Conservation (phyloP, 1,140 invertebrate genomes). For the Trachymyrmex cornetzi region DNA sequence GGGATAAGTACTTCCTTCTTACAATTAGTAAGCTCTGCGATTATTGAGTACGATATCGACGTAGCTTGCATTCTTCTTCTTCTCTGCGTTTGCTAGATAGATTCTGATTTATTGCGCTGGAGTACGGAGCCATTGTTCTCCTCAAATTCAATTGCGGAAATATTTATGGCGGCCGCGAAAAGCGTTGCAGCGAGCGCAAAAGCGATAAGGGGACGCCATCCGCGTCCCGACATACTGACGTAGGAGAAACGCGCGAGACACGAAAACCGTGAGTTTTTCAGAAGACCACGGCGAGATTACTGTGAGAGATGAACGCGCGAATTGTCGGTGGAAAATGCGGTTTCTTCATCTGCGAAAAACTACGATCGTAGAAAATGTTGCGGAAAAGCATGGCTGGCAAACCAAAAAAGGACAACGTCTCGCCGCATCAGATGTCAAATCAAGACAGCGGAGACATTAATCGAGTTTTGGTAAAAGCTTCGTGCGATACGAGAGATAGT, state of each 20-base stretch:
- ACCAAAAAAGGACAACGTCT: constrained; percentile 3
- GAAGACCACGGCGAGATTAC: constrained; percentile 35
- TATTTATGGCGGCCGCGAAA: constrained; percentile 54
- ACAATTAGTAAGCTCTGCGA: constrained; percentile 12
- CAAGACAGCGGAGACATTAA: constrained; percentile 29
- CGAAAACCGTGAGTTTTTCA: constrained; percentile 32
- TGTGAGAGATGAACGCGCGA: constrained; percentile 53
- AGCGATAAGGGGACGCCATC: constrained; percentile 48
- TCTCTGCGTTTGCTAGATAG: constrained; percentile 27
- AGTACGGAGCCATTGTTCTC: constrained; percentile 49
- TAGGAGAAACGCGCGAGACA: constrained; percentile 41
- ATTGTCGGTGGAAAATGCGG: constrained; percentile 39
- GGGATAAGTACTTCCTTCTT: constrained; percentile 27
- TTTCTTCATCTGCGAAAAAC: constrained; percentile 36
- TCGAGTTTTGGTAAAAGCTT: not conserved
- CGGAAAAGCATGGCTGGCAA: constrained; percentile 13
- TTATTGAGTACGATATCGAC: constrained; percentile 47
- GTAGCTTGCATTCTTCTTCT: constrained; percentile 42
- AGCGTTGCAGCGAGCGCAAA: constrained; percentile 38
- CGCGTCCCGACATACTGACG: constrained; percentile 13
- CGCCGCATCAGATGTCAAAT: constrained; percentile 32
- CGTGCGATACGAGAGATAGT: not conserved
- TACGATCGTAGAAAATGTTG: constrained; percentile 46
- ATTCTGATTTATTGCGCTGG: constrained; percentile 58
- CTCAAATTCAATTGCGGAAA: constrained; percentile 64